phyloP scores from a whole-genome alignment of 2,113 vertebrate species.

The Bubo scandiacus region DNA sequence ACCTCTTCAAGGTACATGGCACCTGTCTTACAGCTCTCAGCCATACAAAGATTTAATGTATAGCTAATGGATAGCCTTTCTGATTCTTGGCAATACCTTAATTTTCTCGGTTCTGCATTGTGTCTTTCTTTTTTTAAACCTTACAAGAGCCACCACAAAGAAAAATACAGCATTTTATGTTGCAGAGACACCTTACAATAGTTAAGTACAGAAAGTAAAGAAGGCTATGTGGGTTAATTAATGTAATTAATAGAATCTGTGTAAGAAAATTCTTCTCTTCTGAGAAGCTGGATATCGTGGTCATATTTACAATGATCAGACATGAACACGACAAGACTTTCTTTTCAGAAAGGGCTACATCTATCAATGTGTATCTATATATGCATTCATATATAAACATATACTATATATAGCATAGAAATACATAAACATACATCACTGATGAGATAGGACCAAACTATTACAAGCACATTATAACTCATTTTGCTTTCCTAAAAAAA shows the following conservation, averaged over 20 bases:
- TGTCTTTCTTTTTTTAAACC: neutral
- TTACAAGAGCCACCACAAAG: neutral
- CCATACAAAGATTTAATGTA: neutral
- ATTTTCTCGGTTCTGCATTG: neutral
- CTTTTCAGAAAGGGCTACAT: neutral
- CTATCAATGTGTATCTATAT: neutral
- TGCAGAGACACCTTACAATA: neutral
- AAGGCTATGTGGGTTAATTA: neutral
- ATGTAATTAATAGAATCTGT: neutral
- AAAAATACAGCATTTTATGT: neutral
- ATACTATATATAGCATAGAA: neutral
- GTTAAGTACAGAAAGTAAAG: neutral
- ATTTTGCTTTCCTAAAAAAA: neutral
- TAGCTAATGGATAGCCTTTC: neutral
- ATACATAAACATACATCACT: neutral
- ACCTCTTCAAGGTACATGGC: neutral
- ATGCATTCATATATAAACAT: neutral
- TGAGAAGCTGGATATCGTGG: neutral
- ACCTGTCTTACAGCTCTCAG: neutral
- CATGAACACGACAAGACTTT: neutral
- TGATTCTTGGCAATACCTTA: neutral
- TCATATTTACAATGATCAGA: neutral
- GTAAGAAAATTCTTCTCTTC: neutral
- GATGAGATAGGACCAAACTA: neutral
- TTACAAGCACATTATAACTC: neutral